Evolutionary conservation across 1,140 invertebrate genomes (phyloP), one percentile per base, ranked within the genome.

Genomic region (Scylla paramamosain): DNA sequence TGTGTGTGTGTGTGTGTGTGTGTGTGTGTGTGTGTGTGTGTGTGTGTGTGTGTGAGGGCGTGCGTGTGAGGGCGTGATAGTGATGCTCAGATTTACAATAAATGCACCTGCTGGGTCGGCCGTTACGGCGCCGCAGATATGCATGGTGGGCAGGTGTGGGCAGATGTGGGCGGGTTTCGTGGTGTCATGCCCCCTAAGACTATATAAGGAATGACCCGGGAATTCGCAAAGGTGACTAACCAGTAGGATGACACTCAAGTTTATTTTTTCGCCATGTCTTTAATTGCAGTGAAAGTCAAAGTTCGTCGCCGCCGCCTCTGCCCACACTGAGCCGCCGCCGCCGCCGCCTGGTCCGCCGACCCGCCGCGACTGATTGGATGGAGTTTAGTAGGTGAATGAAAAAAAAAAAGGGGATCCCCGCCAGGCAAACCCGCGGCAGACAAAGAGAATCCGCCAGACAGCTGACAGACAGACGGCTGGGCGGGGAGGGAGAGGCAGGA

Each of bases 381-480:
- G n/a, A n/a, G 1, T 77, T 59, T 59, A 59, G 52, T 4, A 59
- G 52, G 67, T 77, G 67, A 77, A 20, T 25, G 67, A 25, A n/a
- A n/a, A 67, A 67, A 67, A 67, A 52, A 39, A 39, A n/a, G 20
- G 67, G 67, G 6, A 1, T n/a, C n/a, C 67, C n/a, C 67, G 67
- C n/a, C 25, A 20, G 16, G n/a, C 67, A 12, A n/a, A 77, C 20
- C 67, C 16, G n/a, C 67, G 8, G 25, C 67, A 77, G 67, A 77
- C 67, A 77, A n/a, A 77, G 25, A 77, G 20, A 77, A n/a, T 77
- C 84, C 39, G 31, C 84, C 84, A 87, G 84, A 87, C 84, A 46
- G 84, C 84, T 46, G 16, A 87, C 84, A 87, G 84, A 32, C 84
- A 87, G 84, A 87, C 31, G 84, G 84, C 29, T 4, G 84, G 84